Base-by-base conservation (phyloP, 1,140 invertebrate species). In the Temnothorax curvispinosus region DNA sequence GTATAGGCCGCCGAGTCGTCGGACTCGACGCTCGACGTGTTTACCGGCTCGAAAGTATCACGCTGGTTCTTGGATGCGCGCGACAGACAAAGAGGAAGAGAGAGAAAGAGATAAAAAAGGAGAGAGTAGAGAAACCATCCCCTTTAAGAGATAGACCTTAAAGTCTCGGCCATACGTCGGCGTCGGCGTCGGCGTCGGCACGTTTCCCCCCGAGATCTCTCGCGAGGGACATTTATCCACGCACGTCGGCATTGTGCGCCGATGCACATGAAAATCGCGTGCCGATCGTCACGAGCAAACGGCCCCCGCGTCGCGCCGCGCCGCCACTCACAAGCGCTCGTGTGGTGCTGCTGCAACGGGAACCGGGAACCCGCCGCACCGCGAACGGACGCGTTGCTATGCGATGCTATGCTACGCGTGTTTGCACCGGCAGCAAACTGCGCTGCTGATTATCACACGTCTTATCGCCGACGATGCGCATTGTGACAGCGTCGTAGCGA, bases 141-240 rank as follows among this genome's bases (percentile, higher is more conserved):
- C 86, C 90, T 91, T 91, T 91, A 91, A 91, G 85, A 87, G 90
- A 91, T 91, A 91, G 90, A 91, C 74, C 90, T 91, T 91, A 91
- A 91, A 91, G 90, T 65, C 32, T 41, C 18, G 11, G 50, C 52
- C 67, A 58, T 8, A 8, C 9, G 32, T 41, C 50, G 27, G 1
- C 27, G 27, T 27, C 27, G 27, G 27, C 27, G 27, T 27, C 27
- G 27, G 27, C 27, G 27, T 27, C 56, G 54, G 64, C 89, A 81
- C 72, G 64, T 76, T 86, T 78, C 18, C 38, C 54, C 52, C 13
- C 56, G 41, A 62, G 32, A 71, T 80, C 85, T 82, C 86, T 60
- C 64, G 50, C 64, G 44, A 50, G 60, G 27, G n/a, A 67, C 60
- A 80, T 56, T 80, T 35, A 21, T 82, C 47, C 32, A 13, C 44